Base-by-base conservation (phyloP, 1,140 invertebrate genomes). In the Mactra quadrangularis region DNA sequence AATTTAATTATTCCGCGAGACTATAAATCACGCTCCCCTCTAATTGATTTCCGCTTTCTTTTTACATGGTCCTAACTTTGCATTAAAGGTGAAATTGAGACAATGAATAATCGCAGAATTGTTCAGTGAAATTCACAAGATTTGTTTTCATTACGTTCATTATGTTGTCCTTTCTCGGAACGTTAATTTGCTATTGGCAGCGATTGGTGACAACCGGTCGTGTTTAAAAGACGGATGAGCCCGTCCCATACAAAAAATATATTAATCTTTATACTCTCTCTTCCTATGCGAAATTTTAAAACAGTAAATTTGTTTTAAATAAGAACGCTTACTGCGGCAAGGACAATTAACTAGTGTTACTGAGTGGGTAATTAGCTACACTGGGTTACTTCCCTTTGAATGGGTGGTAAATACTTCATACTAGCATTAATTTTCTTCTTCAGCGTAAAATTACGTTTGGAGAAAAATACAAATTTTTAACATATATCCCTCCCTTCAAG, bases 1-100 rank as follows among this genome's bases (percentile, higher is more conserved):
- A 72, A 41, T 70, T 33, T 52, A 81, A 81, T 81, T 81, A 70
- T 60, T 71, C 53, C 25, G 17, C 0, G 19, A 47, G 1, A 15
- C 77, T 47, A 81, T 81, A 70, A 70, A 81, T 81, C 77, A 81
- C 59, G 50, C 17, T n/a, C 22, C 35, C 27, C 29, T 57, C 77
- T 55, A 81, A 81, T 81, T 81, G 60, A 81, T 81, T 81, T 81
- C 77, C 77, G 66, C 29, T 81, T 81, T 81, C 77, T 81, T 81
- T 81, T 81, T 60, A 60, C 59, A 60, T 33, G 50, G 55, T 41
- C 38, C 52, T 47, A 71, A 70, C 64, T 59, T 47, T 81, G 66
- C 77, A 81, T 81, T 81, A 81, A 50, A 62, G 62, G 41, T 71
- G 77, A 59, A 70, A 81, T 71, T 71, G 64, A 81, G 53, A 70